Percentiles rank a stretch among this genome's conserved stretches.
Evolutionary conservation across 1,140 invertebrate genomes (phyloP).

Genomic region (Papilio dardanus): DNA sequence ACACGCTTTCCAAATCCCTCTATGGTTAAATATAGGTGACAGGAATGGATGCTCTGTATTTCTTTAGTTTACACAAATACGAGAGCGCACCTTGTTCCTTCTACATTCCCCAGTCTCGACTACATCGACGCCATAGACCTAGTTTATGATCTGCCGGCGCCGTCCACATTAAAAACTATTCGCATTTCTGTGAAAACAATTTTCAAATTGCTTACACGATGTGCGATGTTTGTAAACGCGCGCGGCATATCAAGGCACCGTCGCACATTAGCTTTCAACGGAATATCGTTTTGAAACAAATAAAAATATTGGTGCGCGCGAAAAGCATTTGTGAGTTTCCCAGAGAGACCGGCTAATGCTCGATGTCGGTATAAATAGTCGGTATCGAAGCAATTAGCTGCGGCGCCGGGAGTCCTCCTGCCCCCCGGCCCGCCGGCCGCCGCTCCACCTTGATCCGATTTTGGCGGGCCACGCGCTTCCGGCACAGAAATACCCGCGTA

Average conservation of each 20-base stretch:
- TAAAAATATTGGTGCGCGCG: slow-evolving; percentile 8
- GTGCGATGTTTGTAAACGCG: slow-evolving; percentile 4
- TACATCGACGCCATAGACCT: background rate
- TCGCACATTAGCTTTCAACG: slow-evolving; percentile 23
- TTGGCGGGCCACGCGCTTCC: slow-evolving; percentile 64
- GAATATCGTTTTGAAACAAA: background rate
- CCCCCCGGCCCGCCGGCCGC: slow-evolving; percentile 39
- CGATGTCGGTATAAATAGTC: slow-evolving; percentile 6
- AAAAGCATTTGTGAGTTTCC: slow-evolving; percentile 20
- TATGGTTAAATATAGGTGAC: slow-evolving; percentile 3
- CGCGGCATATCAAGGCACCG: background rate
- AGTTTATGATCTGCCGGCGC: slow-evolving; percentile 4
- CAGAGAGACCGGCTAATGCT: slow-evolving; percentile 5
- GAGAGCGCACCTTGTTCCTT: background rate
- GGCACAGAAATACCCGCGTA: slow-evolving; percentile 73
- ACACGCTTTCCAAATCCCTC: background rate
- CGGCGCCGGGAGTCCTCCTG: slow-evolving; percentile 2
- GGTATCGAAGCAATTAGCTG: slow-evolving; percentile 20
- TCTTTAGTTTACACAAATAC: background rate
- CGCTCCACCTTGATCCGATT: slow-evolving; percentile 71
- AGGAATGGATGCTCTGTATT: background rate
- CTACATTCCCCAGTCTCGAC: background rate
- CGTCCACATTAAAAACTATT: slow-evolving; percentile 16
- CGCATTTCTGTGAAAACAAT: slow-evolving; percentile 11
- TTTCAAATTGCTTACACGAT: background rate